Base-by-base conservation (phyloP, 2,113 vertebrate genomes). In the Lamprotornis superbus region DNA sequence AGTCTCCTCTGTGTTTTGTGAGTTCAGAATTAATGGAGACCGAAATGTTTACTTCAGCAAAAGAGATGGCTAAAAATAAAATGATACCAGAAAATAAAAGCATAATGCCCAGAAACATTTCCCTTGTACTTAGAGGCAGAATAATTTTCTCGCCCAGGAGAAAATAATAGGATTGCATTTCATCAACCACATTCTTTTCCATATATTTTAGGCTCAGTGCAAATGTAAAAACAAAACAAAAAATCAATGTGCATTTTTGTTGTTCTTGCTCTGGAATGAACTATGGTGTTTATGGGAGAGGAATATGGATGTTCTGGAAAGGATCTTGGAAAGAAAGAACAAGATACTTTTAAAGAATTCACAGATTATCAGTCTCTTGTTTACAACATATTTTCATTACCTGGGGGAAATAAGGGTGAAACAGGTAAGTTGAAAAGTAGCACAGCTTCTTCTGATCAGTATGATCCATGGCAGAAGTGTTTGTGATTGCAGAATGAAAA, bases 61-160 rank as follows among this genome's bases (percentile, higher is more conserved):
- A 94, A 84, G 83, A 53, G 68, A 75, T 16, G 44, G 53, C 93
- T 95, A 77, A 96, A 96, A 95, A 94, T 96, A 82, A 75, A 86
- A 86, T 77, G 1, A 60, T 88, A 80, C 25, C 59, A 87, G 60
- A 76, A 95, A 94, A 93, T 90, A 75, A 68, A 94, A 93, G 47
- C 56, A 25, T 73, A 56, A 75, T 81, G 27, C 70, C 31, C 75
- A 89, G 77, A 90, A 93, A 83, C 46, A 74, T 87, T 96, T 87
- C 23, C 87, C 59, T 63, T 20, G 1, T 78, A 79, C 74, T 93
- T 91, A 73, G 85, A 88, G n/a, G 63, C 84, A 87, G 87, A 77
- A 94, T 82, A 47, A 95, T 77, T 91, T 65, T 56, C 67, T 89
- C 37, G 30, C 91, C 65, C 91, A 85, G 83, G 61, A 68, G 90